Conservation (phyloP, 1,140 invertebrate genomes). For the Papilio glaucus region DNA sequence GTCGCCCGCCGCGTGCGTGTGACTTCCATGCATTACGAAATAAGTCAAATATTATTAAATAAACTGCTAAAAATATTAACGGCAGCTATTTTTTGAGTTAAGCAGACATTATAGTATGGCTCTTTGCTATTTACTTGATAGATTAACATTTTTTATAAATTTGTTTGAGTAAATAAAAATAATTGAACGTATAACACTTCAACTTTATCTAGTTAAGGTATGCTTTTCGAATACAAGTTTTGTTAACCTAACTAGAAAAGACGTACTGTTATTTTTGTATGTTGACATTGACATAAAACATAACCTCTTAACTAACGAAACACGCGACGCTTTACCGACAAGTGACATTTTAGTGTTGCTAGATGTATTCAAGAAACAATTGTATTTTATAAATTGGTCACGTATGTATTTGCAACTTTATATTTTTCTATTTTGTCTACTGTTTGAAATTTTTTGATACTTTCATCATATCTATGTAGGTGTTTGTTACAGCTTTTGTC, state of each 20-base stretch:
- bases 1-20: not conserved
- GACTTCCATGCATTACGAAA: not conserved
- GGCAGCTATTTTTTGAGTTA: not conserved
- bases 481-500: too few species aligned
- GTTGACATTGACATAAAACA: not conserved
- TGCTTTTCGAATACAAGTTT: too few species aligned
- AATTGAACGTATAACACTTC: too few species aligned
- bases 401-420: not conserved
- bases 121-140: too few species aligned
- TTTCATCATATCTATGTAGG: too few species aligned
- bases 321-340: not conserved
- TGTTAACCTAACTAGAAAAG: not conserved
- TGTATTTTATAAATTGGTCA: not conserved
- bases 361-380: not conserved
- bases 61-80: not conserved
- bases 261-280: not conserved
- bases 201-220: too few species aligned
- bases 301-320: conserved; percentile 9
- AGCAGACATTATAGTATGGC: too few species aligned
- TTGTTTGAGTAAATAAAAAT: too few species aligned
- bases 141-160: too few species aligned
- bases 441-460: too few species aligned
- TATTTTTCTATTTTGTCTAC: not conserved
- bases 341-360: not conserved
- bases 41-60: not conserved